These are phyloP conservation scores for Gallinago jamesoni DNA, from an alignment of 2,113 vertebrate genomes.

Conservation along the genomic window DNA sequence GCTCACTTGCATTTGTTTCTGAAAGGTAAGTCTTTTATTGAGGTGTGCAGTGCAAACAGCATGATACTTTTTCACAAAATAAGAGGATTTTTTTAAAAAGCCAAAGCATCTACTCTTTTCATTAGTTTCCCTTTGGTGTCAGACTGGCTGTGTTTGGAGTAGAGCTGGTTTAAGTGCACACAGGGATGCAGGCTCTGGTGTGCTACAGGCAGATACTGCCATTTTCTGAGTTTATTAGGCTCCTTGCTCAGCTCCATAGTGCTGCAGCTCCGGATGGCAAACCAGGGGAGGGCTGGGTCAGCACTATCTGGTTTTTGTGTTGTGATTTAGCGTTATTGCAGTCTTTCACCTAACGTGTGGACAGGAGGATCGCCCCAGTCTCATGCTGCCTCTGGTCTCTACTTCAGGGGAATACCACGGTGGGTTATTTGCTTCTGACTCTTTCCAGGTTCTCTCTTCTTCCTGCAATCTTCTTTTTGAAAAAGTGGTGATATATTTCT, in stretches of 20 bases:
- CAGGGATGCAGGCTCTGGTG: not conserved
- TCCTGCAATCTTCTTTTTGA: not conserved
- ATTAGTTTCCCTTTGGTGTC: not conserved
- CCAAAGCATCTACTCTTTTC: not conserved
- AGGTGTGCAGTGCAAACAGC: not conserved
- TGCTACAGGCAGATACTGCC: accelerated
- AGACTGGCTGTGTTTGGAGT: not conserved
- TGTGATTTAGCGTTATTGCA: accelerated
- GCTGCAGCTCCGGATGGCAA: not conserved
- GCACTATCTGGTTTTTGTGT: not conserved
- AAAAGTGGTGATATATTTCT: not conserved
- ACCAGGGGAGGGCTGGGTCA: not conserved
- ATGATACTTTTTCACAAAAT: not conserved
- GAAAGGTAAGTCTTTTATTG: not conserved
- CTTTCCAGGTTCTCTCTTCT: not conserved
- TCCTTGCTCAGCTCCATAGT: not conserved
- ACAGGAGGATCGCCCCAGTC: not conserved
- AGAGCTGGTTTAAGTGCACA: not conserved
- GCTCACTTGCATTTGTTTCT: not conserved
- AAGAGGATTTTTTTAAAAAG: not conserved
- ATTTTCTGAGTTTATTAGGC: not conserved
- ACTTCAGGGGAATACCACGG: not conserved
- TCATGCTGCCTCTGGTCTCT: not conserved
- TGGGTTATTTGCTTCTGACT: not conserved
- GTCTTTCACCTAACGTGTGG: accelerated